Conservation (phyloP, 2,113 vertebrate species). For the Rhynchomys soricoides region DNA sequence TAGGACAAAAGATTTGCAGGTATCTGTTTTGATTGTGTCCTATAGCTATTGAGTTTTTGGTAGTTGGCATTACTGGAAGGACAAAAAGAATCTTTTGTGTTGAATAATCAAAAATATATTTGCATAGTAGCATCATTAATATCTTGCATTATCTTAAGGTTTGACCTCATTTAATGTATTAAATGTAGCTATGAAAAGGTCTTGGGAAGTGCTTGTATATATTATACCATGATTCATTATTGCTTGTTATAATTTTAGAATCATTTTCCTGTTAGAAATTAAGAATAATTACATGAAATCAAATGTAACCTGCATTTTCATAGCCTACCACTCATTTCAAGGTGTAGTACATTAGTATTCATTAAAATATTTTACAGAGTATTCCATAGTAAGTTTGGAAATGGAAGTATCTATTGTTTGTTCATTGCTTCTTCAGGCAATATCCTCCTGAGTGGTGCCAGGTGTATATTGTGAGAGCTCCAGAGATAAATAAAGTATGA, state of each 20-base stretch:
- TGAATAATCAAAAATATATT: neutral
- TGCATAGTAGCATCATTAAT: neutral
- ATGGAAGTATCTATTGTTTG: neutral
- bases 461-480: neutral
- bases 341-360: neutral
- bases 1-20: neutral
- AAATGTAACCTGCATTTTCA: neutral
- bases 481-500: constrained; percentile 11
- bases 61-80: neutral
- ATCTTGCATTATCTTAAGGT: neutral
- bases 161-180: constrained; percentile 1
- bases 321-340: constrained; percentile 29
- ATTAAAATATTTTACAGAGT: constrained; percentile 10
- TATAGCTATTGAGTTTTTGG: constrained; percentile 6
- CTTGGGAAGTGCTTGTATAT: neutral
- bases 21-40: neutral
- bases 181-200: neutral
- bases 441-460: neutral
- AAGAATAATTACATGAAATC: neutral
- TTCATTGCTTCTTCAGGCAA: neutral
- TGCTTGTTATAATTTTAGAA: constrained; percentile 14
- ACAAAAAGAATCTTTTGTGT: neutral
- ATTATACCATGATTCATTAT: neutral
- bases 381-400: neutral
- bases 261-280: neutral